Conservation (phyloP, 2,888 invertebrate species). For the Lycophotia porphyrea region DNA sequence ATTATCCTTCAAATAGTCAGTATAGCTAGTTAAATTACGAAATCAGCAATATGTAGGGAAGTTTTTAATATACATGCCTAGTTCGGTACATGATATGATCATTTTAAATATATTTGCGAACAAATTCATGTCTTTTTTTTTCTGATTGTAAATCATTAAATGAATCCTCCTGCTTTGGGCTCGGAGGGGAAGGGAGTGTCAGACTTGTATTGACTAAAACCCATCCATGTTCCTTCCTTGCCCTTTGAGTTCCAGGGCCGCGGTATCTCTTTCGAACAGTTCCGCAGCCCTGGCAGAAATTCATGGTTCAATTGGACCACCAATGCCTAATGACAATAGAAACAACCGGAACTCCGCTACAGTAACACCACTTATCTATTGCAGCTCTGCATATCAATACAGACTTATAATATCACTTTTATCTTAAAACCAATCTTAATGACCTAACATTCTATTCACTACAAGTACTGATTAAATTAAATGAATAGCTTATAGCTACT, state of each 20-base stretch:
- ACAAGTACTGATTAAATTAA: slow-evolving; percentile 32
- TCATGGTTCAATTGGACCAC: slow-evolving; percentile 19
- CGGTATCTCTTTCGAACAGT: too few relatives aligned
- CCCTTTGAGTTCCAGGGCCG: too few relatives aligned
- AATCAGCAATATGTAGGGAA: background rate
- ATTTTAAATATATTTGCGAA: background rate
- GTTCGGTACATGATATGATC: background rate
- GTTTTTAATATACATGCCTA: background rate
- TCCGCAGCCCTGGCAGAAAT: too few relatives aligned
- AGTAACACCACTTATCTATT: slow-evolving; percentile 3
- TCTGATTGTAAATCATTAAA: too few relatives aligned
- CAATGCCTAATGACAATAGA: slow-evolving; percentile 5
- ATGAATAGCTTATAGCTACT: slow-evolving; percentile 47
- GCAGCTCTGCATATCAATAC: slow-evolving; percentile 3
- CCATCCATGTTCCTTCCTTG: too few relatives aligned
- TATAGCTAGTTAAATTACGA: too few relatives aligned
- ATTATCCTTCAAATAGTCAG: background rate
- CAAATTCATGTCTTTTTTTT: slow-evolving; percentile 22
- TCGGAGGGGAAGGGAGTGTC: too few relatives aligned
- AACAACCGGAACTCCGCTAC: slow-evolving; percentile 33
- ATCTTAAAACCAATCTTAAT: slow-evolving; percentile 43
- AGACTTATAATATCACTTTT: slow-evolving; percentile 21
- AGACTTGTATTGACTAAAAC: too few relatives aligned
- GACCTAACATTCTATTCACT: slow-evolving; percentile 15
- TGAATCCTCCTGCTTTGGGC: too few relatives aligned